Base-by-base conservation (phyloP, 92 coral and sea anemone species). In the Hydrozoanthus gracilis region DNA sequence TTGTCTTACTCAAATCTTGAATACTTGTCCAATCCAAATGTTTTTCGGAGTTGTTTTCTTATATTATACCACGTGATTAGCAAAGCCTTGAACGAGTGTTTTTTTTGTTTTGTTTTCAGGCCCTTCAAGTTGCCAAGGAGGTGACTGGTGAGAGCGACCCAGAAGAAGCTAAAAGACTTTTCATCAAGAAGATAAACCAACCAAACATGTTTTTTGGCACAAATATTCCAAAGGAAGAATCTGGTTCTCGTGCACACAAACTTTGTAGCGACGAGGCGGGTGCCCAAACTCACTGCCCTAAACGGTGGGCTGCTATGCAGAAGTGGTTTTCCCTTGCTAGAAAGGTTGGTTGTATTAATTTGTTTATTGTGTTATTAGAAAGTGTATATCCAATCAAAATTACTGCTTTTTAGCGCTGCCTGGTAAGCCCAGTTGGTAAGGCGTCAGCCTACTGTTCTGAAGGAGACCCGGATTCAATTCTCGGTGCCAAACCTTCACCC, bases 301-400 rank as follows among this genome's bases (percentile, higher is more conserved):
- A 80, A 49, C 92, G 98, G 10, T 95, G 98, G 98, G 92, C 88
- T 44, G 95, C 98, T 56, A 89, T 93, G 91, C 89, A 95, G 66
- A 89, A 87, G 71, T 95, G 96, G 95, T 92, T 92, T 66, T 27
- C 76, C 10, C 87, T 94, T 72, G 92, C 98, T 11, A 73, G 79
- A 44, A 55, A 77, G 96, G 98, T 95, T 8, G 15, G 61, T 48
- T 17, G 18, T 44, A 0, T 20, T 50, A 2, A 7, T 18, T 49
- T 27, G 2, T 27, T 27, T 27, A 27, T 27, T 27, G 39, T 27
- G 39, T 27, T 27, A 27, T 27, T 27, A 27, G 39, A 27, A 27
- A 27, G 39, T 27, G 39, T 27, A 27, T 27, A 27, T 27, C 39
- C 39, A 27, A 27, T 27, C 39, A 27, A 27, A 27, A 27, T 27